phyloP scores from a whole-genome alignment of 2,797 vertebrate genomes.

The Jordanella pulchra region DNA sequence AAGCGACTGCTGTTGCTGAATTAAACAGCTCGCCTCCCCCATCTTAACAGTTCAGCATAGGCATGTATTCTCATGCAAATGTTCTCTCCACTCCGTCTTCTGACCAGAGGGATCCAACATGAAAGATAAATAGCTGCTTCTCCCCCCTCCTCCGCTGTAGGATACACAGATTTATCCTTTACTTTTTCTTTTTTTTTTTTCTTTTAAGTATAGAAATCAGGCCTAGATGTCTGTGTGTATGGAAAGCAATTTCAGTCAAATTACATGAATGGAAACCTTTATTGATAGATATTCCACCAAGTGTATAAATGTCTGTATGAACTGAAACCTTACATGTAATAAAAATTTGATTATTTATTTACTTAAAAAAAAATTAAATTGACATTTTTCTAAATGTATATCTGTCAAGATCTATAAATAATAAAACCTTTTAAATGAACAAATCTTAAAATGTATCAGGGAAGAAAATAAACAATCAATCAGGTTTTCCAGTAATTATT shows the following conservation, averaged over 20 bases:
- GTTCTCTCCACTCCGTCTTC: constrained; percentile 48
- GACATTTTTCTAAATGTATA: no score
- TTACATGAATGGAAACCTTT: no score
- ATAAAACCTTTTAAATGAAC: no score
- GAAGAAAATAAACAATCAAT: no score
- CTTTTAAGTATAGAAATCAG: constrained; percentile 67
- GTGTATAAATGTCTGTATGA: no score
- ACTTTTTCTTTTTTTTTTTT: constrained; percentile 25
- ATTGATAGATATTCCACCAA: no score
- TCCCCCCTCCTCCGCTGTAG: constrained; percentile 16
- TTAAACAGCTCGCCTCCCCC: constrained; percentile 53
- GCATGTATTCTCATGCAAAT: constrained; percentile 79
- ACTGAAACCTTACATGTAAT: no score
- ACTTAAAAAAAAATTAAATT: no score
- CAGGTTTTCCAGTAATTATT: no score
- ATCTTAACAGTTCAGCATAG: constrained; percentile 48
- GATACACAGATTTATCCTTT: constrained; percentile 64
- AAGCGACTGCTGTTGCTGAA: constrained; percentile 59
- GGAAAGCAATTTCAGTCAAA: constrained; percentile 52
- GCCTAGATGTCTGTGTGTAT: constrained; percentile 55
- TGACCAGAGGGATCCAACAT: constrained; percentile 63
- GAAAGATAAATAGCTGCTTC: constrained; percentile 68
- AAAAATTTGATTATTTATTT: no score
- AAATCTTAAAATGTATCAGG: no score
- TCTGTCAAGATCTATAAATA: no score